Evolutionary conservation across 92 coral and sea anemone genomes (phyloP), one percentile per base, ranked within the genome.

Genomic region (Epizoanthus rinbou): DNA sequence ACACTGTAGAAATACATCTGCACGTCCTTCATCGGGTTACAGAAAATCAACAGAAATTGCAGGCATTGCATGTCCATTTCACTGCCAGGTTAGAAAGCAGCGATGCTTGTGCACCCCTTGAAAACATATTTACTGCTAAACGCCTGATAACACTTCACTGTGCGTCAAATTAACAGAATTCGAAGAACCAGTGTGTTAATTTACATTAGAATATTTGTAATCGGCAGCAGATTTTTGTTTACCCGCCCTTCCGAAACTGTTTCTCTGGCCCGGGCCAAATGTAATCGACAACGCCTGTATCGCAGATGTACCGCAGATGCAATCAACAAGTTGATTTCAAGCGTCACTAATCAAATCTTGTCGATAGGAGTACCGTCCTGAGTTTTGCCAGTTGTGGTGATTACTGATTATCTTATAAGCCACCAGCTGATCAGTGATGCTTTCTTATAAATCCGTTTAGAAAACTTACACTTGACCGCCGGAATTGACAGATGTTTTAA

Each of bases 1-100:
- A 35, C 16, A 73, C 70, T 31, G n/a, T n/a, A 62, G 31, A 14
- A 19, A 60, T 57, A 60, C 37, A 59, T 50, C 56, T 19, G 71
- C 10, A 57, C 24, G 14, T 78, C 82, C 47, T 22, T 78, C 82
- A 78, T 78, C 82, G 71, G 43, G 37, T 21, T 78, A 45, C 13
- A 63, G 22, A 57, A 78, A 78, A 78, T 43, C 57, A 78, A 78
- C 52, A 62, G 41, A 41, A 43, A 31, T 75, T 37, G 6, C 6
- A 37, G 28, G 43, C 24, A 13, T 50, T 22, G 39, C 23, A 17
- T 62, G 82, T 62, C 37, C 54, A 43, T 78, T 78, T 78, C 58
- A 78, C 14, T 43, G 66, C 66, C 15, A 50, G 2, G 54, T 3
- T 50, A 50, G 54, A 50, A 50, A 50, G 54, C 54, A 50, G 8